Conservation (phyloP, 2,888 invertebrate genomes). For the Ophonus ardosiacus region DNA sequence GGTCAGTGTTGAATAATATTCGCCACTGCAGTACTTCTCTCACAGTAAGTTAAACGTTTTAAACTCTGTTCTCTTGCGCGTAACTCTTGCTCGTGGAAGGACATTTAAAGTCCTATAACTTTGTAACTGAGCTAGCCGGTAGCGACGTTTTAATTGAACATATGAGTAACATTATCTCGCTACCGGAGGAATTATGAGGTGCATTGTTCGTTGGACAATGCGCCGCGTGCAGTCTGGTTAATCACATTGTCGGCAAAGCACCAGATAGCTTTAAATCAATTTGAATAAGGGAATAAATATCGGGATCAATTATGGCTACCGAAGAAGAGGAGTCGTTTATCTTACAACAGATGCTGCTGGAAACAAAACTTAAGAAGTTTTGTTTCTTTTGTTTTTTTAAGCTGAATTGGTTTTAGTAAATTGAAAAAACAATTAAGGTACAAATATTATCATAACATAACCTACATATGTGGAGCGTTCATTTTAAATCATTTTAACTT, state of each 20-base stretch:
- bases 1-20: not conserved
- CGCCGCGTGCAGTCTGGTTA: constrained; percentile 30
- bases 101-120: constrained; percentile 25
- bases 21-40: not conserved
- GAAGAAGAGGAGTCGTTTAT: not conserved
- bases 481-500: too few relatives aligned
- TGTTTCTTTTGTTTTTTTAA: not conserved
- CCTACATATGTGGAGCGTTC: too few relatives aligned
- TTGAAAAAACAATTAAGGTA: too few relatives aligned
- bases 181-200: constrained; percentile 33
- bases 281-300: constrained; percentile 55
- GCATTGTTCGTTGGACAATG: constrained; percentile 30
- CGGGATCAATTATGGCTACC: constrained; percentile 51
- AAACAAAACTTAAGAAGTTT: not conserved
- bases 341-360: not conserved
- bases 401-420: not conserved
- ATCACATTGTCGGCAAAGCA: constrained; percentile 31
- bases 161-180: constrained; percentile 48
- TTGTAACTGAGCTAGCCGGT: not conserved
- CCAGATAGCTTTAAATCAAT: constrained; percentile 51
- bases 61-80: not conserved
- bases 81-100: not conserved
- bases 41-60: not conserved
- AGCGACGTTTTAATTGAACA: constrained; percentile 51
- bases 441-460: too few relatives aligned